Conservation (phyloP, 2,113 vertebrate genomes). For the Odontophorus gujanensis region DNA sequence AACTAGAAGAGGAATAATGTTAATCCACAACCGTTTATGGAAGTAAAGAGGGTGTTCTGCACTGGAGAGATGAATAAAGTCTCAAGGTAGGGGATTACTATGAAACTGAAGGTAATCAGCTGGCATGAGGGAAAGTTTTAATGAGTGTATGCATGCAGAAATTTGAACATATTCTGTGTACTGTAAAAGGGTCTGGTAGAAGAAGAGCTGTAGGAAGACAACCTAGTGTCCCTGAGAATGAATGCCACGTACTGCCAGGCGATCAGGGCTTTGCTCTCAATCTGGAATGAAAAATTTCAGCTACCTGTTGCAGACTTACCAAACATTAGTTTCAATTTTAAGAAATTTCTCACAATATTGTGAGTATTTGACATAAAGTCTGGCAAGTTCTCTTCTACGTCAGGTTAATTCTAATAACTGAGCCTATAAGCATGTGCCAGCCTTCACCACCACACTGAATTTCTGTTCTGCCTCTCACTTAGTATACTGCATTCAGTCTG, state of each 20-base stretch:
- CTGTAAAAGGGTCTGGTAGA: background rate
- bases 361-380: background rate
- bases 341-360: background rate
- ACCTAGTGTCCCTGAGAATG: background rate
- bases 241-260: background rate
- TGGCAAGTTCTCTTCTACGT: background rate
- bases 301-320: background rate
- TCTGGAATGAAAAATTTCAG: background rate
- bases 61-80: slow-evolving; percentile 11
- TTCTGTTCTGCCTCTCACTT: background rate
- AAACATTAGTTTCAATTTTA: background rate
- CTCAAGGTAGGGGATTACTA: slow-evolving; percentile 11
- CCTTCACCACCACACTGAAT: background rate
- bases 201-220: background rate
- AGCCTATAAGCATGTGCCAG: background rate
- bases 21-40: background rate
- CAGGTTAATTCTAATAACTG: background rate
- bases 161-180: background rate
- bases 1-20: background rate
- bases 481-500: background rate
- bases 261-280: background rate
- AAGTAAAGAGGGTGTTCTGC: background rate
- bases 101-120: slow-evolving; percentile 23
- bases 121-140: background rate
- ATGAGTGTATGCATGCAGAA: background rate